These are phyloP conservation scores for Porites evermanni DNA, from an alignment of 92 coral and sea anemone genomes.

Conservation along the genomic window DNA sequence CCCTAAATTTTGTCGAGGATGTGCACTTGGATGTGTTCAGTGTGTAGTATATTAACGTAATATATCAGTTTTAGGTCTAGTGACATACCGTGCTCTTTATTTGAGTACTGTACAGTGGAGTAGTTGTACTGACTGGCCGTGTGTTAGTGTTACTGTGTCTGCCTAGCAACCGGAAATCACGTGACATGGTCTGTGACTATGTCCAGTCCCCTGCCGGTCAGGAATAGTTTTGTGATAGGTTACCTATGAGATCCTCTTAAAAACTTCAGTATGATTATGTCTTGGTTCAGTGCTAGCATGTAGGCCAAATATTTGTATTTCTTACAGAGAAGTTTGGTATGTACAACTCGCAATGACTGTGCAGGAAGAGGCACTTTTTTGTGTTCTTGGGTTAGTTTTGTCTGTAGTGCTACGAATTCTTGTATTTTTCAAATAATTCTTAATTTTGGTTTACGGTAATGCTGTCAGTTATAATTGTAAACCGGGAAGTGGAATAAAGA, in stretches of 20 bases:
- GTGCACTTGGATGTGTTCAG: no score
- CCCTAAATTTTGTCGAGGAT: no score
- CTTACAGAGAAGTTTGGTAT: no score
- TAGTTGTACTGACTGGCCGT: no score
- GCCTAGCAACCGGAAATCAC: slow-evolving; percentile 5
- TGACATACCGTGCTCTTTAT: no score
- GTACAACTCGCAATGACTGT: no score
- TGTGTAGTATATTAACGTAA: neutral
- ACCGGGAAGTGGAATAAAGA: slow-evolving; percentile 19
- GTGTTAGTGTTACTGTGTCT: neutral
- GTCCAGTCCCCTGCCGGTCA: slow-evolving; percentile 52
- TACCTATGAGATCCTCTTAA: neutral
- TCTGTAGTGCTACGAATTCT: neutral
- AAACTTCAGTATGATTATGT: neutral
- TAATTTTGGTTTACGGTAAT: neutral
- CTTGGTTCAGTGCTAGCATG: neutral
- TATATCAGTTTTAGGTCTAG: no score
- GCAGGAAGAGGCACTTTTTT: no score
- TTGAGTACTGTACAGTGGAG: no score
- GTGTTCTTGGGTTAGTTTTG: neutral
- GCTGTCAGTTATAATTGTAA: slow-evolving; percentile 12
- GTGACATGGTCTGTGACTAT: slow-evolving; percentile 39
- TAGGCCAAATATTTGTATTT: neutral
- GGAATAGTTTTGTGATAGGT: slow-evolving; percentile 14
- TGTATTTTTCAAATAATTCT: neutral